These are phyloP conservation scores for Lampris incognitus DNA, from an alignment of 2,113 vertebrate genomes.

Conservation along the genomic window DNA sequence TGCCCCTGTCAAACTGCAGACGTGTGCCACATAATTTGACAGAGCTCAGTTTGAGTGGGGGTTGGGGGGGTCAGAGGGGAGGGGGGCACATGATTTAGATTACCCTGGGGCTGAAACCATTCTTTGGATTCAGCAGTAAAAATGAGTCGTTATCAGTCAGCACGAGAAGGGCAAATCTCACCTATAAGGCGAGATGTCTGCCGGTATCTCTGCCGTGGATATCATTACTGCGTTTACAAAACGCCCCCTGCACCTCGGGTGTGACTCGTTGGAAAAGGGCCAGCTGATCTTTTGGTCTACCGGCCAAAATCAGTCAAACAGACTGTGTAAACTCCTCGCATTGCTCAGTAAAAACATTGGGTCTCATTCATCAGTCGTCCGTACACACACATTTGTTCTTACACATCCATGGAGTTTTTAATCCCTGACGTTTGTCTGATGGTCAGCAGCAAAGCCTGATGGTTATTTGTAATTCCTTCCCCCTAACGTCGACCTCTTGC, in stretches of 20 bases:
- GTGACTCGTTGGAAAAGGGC: constrained; percentile 6
- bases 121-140: constrained; percentile 18
- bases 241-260: not conserved
- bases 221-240: not conserved
- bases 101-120: constrained; percentile 18
- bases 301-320: constrained; percentile 2
- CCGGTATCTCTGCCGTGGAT: not conserved
- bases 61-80: not conserved
- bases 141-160: constrained; percentile 27
- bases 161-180: constrained; percentile 9
- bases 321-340: not conserved
- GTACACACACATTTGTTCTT: too few relatives aligned
- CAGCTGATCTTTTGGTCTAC: constrained; percentile 21
- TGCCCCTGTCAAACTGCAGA: constrained; percentile 8
- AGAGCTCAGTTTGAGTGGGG: not conserved
- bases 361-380: too few relatives aligned
- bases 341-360: not conserved
- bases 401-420: too few relatives aligned
- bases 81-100: constrained; percentile 33
- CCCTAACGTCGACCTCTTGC: too few relatives aligned
- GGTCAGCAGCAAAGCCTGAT: too few relatives aligned
- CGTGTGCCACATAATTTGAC: constrained; percentile 14
- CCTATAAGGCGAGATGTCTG: not conserved
- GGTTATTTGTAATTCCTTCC: too few relatives aligned
- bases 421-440: too few relatives aligned